Percentiles rank a stretch among this genome's conserved stretches.
Conservation (phyloP, 2,888 invertebrate species). For the Brassicogethes aeneus region DNA sequence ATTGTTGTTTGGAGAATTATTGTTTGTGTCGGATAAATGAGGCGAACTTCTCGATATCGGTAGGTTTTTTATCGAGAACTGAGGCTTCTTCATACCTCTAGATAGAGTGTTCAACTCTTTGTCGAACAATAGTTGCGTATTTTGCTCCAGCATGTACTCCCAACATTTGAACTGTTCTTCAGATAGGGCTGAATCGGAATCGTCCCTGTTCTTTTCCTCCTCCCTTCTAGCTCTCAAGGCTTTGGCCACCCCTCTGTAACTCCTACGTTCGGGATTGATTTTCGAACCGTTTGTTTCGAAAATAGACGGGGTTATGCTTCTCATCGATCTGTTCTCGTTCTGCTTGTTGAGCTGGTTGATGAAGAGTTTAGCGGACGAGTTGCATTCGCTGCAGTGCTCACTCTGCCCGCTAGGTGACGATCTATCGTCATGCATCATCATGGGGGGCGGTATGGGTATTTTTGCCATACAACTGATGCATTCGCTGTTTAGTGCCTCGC, state of each 20-base stretch:
- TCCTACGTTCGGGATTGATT: constrained; percentile 44
- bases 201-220: constrained; percentile 47
- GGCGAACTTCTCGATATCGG: constrained; percentile 64
- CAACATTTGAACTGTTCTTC: constrained; percentile 88
- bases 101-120: constrained; percentile 77
- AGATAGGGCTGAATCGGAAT: constrained; percentile 53
- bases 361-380: constrained; percentile 38
- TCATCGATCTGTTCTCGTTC: constrained; percentile 26
- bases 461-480: constrained; percentile 42
- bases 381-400: constrained; percentile 52
- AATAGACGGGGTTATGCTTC: constrained; percentile 36
- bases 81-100: constrained; percentile 49
- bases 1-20: constrained; percentile 28
- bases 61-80: constrained; percentile 46
- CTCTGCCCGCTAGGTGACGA: constrained; percentile 84
- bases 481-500: constrained; percentile 51
- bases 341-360: constrained; percentile 38
- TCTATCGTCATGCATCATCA: constrained; percentile 52
- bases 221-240: constrained; percentile 56
- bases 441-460: constrained; percentile 36
- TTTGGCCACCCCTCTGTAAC: constrained; percentile 52
- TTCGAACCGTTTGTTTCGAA: constrained; percentile 41
- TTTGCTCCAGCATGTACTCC: constrained; percentile 90
- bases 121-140: constrained; percentile 79
- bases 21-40: constrained; percentile 44